Evolutionary conservation across 2,888 invertebrate genomes (phyloP), one percentile per base, ranked within the genome.

Genomic region (Sacculina carcini): DNA sequence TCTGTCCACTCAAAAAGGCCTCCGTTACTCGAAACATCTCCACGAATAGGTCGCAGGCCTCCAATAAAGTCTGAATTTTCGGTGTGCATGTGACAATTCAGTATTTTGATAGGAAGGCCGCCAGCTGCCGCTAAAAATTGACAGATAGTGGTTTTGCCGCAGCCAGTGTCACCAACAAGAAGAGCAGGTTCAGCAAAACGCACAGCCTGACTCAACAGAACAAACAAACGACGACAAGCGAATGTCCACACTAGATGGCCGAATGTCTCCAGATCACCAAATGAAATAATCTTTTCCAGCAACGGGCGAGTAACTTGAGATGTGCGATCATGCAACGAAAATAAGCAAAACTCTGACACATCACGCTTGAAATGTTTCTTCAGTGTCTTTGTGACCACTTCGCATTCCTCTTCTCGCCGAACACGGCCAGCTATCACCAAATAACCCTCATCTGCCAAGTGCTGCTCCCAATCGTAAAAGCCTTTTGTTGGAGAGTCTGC

Each of bases 31-130:
- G n/a, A n/a, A n/a, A 51, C 74, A 71, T n/a, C n/a, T n/a, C n/a
- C n/a, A 52, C 89, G 67, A 7, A 85, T 82, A 1, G 98, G 98
- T 57, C 98, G 70, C 9, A 99, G 69, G 19, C 92, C 87, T 38
- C 99, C 98, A 19, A 99, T 70, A 63, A 98, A 96, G 65, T 99
- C 98, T 0, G 94, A 80, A 58, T 92, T 87, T 66, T 99, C 99
- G 1, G 94, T 90, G 62, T 98, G 87, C 80, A 96, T 86, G 62
- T 99, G 98, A 66, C 98, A 99, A 66, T 96, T 99, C 2, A 96
- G 76, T 36, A 83, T 77, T 51, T 78, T 71, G 36, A 96, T 69
- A 51, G 74, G 66, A 51, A 76, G 76, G 1, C 69, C 65, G 54
- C 71, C 74, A 50, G 81, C 69, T 28, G 75, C 71, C 5, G 90